A percentile compares a stretch with the other conserved stretches of the same genome.
Evolutionary conservation across 2,797 vertebrate species (phyloP).

Genomic region (Pipistrellus nathusii): DNA sequence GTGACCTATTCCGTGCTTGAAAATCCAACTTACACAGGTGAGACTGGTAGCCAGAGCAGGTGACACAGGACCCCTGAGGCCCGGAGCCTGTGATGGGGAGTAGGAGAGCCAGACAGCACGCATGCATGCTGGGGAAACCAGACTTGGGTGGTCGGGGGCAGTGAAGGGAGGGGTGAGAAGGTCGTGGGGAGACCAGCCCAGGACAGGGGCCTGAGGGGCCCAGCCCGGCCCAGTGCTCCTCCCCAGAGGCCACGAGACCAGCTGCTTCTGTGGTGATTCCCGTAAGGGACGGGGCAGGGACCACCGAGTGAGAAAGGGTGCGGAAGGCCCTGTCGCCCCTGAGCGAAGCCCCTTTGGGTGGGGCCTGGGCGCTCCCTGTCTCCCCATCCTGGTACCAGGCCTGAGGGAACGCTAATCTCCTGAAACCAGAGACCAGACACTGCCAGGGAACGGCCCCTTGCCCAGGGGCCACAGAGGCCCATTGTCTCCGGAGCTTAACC

Average conservation of each 20-base stretch:
- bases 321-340: neutral
- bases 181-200: neutral
- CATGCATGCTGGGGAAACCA: neutral
- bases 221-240: neutral
- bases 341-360: neutral
- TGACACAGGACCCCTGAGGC: neutral
- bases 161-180: neutral
- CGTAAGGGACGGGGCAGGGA: neutral
- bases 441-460: neutral
- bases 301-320: neutral
- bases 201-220: neutral
- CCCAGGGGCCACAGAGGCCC: slow-evolving; percentile 63
- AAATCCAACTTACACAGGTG: neutral
- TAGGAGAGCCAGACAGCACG: neutral
- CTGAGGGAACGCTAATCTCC: neutral
- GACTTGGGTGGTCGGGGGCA: rapidly evolving
- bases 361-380: neutral
- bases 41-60: neutral
- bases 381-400: neutral
- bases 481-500: slow-evolving; percentile 66
- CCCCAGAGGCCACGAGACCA: neutral
- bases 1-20: neutral
- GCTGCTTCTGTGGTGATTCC: neutral
- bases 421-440: slow-evolving; percentile 1
- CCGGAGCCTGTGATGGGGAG: neutral